Base-by-base conservation (phyloP, 2,888 invertebrate genomes). In the Abrostola triplasia region DNA sequence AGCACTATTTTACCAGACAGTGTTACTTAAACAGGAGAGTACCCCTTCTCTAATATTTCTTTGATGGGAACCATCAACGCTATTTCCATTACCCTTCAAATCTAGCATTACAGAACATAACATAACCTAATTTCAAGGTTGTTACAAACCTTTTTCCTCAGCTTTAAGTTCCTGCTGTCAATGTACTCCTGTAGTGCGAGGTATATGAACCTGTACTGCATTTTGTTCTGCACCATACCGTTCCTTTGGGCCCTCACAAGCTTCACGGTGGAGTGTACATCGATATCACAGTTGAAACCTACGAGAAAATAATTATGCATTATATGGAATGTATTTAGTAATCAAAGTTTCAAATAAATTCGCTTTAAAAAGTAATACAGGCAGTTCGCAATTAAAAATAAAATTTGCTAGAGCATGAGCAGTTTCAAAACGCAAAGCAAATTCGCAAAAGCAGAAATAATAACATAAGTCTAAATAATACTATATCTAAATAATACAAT, bases 211-310 rank as follows among this genome's bases (percentile, higher is more conserved):
- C 98, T 98, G 93, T 99, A 99, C 95, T 99, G 99, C 59, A 98
- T 97, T 93, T 98, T 99, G 59, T 99, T 99, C 95, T 99, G 99
- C 63, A 99, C 99, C 98, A 99, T 98, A 67, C 99, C 99, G 59
- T 97, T 97, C 61, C 99, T 96, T 93, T 99, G 99, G 2, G 98
- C 97, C 49, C 99, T 96, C 64, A 98, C 98, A 96, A 97, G 96
- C 92, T 98, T 98, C 80, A 99, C 99, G 67, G 99, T 98, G 82
- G 97, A 96, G 91, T 98, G 98, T 80, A 99, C 99, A 90, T 99
- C 99, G 83, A 99, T 98, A 90, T 99, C 98, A 90, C 98, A 98
- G 89, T 98, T 97, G 74, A 98, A 95, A 62, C 99, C 93, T 93
- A 68, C 4, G 64, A 77, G 70, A 69, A 40, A 74, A 64, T 36